phyloP scores from a whole-genome alignment of 2,113 vertebrate genomes.

The Myotis yumanensis region DNA sequence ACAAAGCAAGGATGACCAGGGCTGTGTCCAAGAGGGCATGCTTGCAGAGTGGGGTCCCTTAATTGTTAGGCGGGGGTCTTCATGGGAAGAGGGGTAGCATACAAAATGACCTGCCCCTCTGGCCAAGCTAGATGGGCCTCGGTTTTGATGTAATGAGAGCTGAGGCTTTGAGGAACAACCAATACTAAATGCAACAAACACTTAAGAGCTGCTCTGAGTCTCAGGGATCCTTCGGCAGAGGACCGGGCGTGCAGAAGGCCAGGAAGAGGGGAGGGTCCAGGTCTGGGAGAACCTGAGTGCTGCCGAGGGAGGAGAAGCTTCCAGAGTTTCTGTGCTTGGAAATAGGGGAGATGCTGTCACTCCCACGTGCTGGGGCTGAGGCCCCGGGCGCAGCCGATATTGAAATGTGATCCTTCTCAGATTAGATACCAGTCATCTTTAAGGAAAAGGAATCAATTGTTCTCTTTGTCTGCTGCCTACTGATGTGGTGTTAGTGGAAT shows the following conservation, averaged over 20 bases:
- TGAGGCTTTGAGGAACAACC: neutral
- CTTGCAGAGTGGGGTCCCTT: neutral
- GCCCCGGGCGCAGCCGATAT: constrained; percentile 19
- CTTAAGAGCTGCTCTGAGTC: neutral
- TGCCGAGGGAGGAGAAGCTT: neutral
- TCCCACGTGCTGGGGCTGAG: neutral
- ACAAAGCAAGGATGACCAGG: neutral
- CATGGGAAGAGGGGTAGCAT: neutral
- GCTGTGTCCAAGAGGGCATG: neutral
- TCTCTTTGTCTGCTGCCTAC: constrained; percentile 51
- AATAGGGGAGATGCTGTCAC: constrained; percentile 14
- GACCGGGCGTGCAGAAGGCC: neutral
- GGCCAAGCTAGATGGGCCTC: neutral
- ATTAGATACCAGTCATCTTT: constrained; percentile 65
- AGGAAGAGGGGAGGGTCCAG: neutral
- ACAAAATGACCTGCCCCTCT: neutral
- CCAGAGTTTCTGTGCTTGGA: neutral
- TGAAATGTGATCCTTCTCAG: constrained; percentile 66
- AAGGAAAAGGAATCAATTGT: constrained; percentile 68
- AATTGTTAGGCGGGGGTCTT: neutral
- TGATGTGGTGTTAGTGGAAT: neutral
- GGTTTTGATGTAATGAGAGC: neutral
- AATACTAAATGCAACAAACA: neutral
- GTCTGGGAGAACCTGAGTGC: neutral
- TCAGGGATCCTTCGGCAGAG: neutral